These are phyloP conservation scores for Cydia strobilella DNA, from an alignment of 1,140 invertebrate species.

Conservation along the genomic window DNA sequence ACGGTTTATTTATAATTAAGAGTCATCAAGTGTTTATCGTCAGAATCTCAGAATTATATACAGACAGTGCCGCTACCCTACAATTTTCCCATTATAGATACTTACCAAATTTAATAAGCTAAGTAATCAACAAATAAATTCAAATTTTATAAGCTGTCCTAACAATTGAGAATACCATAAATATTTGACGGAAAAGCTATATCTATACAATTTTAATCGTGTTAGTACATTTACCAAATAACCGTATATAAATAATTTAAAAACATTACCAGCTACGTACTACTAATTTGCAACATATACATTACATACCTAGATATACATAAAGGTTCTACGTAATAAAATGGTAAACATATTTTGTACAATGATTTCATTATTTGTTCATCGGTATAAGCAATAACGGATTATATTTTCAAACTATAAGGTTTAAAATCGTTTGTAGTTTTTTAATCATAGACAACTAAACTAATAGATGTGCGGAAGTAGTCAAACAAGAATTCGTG, in stretches of 20 bases:
- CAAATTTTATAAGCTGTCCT: background rate
- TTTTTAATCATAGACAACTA: background rate
- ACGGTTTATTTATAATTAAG: background rate
- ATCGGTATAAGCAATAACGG: constrained; percentile 19
- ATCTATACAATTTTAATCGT: background rate
- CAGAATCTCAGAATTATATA: background rate
- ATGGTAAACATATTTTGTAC: constrained; percentile 49
- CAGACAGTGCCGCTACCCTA: background rate
- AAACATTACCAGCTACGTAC: constrained; percentile 44
- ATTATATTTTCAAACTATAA: background rate
- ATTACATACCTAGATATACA: constrained; percentile 51
- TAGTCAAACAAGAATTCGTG: background rate
- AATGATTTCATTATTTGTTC: constrained; percentile 44
- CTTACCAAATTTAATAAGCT: background rate
- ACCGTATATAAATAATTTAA: constrained; percentile 47
- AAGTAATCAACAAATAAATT: background rate
- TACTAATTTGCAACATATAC: constrained; percentile 48
- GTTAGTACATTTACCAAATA: constrained; percentile 33
- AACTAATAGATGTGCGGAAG: background rate
- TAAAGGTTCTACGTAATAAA: constrained; percentile 46
- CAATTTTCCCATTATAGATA: background rate
- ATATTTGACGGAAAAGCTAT: background rate
- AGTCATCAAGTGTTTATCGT: background rate
- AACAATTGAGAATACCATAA: background rate
- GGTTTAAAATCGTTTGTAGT: background rate